These are phyloP conservation scores for Cremastobaeus sp. DNA, from an alignment of 2,888 invertebrate genomes.

Conservation along the genomic window DNA sequence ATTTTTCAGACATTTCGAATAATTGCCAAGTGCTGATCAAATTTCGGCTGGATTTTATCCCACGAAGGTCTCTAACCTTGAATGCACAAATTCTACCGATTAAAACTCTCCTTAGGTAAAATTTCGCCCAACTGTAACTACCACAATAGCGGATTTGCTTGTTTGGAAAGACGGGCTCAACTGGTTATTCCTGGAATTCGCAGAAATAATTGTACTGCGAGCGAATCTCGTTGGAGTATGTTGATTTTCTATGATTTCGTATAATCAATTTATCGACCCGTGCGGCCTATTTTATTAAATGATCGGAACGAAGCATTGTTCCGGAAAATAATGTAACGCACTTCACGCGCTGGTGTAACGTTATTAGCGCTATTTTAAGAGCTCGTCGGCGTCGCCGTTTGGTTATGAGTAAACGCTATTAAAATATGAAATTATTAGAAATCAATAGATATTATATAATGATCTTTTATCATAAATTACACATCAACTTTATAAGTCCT, in stretches of 20 bases:
- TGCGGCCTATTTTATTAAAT: constrained; percentile 12
- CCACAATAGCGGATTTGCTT: too few species aligned
- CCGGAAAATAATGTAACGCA: constrained; percentile 26
- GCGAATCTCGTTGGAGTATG: constrained; percentile 22
- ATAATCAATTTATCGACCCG: constrained; percentile 25
- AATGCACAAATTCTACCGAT: too few species aligned
- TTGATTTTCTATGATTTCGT: constrained; percentile 20
- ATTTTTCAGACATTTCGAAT: too few species aligned
- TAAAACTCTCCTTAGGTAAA: too few species aligned
- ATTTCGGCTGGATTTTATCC: too few species aligned
- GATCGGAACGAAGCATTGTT: constrained; percentile 36
- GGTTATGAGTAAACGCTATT: constrained; percentile 28
- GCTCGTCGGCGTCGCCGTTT: neutral
- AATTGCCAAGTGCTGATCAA: too few species aligned
- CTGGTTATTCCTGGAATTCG: too few species aligned
- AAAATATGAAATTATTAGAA: constrained; percentile 38
- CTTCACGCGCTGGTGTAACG: constrained; percentile 14
- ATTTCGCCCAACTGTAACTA: too few species aligned
- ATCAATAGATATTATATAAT: constrained; percentile 35
- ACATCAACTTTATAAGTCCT: constrained; percentile 27
- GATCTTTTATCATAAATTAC: constrained; percentile 35
- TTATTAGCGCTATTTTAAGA: constrained; percentile 16
- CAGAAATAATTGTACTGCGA: too few species aligned
- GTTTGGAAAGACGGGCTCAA: too few species aligned
- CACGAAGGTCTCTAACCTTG: too few species aligned